Conservation (phyloP, 2,797 vertebrate genomes). For the Cheracebus regulus region DNA sequence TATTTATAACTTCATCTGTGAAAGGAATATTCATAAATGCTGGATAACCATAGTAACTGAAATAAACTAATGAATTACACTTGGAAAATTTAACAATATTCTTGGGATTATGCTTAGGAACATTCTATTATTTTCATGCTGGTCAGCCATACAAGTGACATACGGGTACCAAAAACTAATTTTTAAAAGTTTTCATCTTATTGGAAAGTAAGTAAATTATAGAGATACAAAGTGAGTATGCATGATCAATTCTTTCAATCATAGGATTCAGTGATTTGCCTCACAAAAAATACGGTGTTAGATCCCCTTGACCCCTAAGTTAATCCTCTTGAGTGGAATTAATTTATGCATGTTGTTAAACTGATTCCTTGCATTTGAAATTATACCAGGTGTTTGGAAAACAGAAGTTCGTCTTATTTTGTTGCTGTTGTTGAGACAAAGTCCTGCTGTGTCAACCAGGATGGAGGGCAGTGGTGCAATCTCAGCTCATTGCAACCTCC, state of each 20-base stretch:
- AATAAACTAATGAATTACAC: background rate
- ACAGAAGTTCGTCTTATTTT: background rate
- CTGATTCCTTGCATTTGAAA: background rate
- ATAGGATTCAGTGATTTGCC: background rate
- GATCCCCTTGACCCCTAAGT: background rate
- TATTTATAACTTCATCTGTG: background rate
- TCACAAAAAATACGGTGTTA: background rate
- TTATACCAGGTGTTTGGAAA: background rate
- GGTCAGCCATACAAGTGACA: background rate
- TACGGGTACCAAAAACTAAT: background rate
- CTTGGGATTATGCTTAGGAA: background rate
- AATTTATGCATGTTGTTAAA: background rate
- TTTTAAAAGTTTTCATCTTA: background rate
- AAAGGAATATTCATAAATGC: background rate
- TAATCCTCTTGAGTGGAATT: background rate
- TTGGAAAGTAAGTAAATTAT: background rate
- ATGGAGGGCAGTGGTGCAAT: background rate
- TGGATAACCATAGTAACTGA: background rate
- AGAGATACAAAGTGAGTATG: background rate
- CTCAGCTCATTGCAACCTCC: background rate
- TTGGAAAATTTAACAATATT: background rate
- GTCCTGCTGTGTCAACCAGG: background rate
- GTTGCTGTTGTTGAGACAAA: background rate
- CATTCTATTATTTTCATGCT: background rate
- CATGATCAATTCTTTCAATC: background rate